Evolutionary conservation across 2,113 vertebrate species (phyloP).

Genomic region (Neogobius melanostomus): DNA sequence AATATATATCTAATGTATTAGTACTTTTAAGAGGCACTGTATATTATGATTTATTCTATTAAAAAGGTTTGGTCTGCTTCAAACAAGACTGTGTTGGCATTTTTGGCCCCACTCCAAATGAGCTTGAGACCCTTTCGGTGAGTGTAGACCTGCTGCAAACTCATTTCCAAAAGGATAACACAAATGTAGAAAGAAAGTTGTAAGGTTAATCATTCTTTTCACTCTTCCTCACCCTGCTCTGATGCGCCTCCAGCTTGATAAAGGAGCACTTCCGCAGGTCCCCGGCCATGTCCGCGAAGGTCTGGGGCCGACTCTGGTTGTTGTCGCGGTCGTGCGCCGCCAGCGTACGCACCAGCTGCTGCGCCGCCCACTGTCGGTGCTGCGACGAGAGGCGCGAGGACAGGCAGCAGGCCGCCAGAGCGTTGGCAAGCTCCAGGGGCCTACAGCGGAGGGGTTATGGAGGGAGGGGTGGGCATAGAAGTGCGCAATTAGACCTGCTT

Average conservation of each 20-base stretch:
- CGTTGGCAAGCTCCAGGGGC: slow-evolving; percentile 97
- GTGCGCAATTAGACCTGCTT: slow-evolving; percentile 92
- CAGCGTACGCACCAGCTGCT: slow-evolving; percentile 93
- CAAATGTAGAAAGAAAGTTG: too few relatives aligned
- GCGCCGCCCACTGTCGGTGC: slow-evolving; percentile 97
- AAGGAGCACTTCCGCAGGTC: slow-evolving; percentile 93
- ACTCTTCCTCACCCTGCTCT: slow-evolving; percentile 84
- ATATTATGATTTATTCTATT: too few relatives aligned
- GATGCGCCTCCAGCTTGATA: slow-evolving; percentile 95
- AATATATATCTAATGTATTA: too few relatives aligned
- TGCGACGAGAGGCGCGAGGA: slow-evolving; percentile 95
- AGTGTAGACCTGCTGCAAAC: too few relatives aligned
- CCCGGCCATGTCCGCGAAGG: slow-evolving; percentile 93
- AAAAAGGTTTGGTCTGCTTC: too few relatives aligned
- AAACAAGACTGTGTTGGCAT: too few relatives aligned
- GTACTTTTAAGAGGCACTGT: too few relatives aligned
- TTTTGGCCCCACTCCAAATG: too few relatives aligned
- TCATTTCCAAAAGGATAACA: too few relatives aligned
- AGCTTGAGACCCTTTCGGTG: too few relatives aligned
- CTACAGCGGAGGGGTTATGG: slow-evolving; percentile 91
- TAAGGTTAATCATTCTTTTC: background rate
- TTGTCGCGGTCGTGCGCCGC: slow-evolving; percentile 97
- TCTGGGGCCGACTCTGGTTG: slow-evolving; percentile 90
- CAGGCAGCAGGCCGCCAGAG: slow-evolving; percentile 96
- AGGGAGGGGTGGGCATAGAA: slow-evolving; percentile 89